Conservation (phyloP, 2,888 invertebrate species). For the Drepana falcataria region DNA sequence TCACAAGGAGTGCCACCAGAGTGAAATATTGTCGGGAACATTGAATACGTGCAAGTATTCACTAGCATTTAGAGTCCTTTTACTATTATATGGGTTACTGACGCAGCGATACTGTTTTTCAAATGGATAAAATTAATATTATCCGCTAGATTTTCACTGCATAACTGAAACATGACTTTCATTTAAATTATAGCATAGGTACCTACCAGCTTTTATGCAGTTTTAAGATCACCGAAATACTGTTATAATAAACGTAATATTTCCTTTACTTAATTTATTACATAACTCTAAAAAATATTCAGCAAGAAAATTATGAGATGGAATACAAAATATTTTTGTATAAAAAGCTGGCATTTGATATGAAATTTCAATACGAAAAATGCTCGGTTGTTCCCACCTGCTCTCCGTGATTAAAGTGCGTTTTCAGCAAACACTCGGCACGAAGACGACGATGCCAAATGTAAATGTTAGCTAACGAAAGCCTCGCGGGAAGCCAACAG, state of each 20-base stretch:
- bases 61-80: conserved; percentile 32
- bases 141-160: too few species aligned
- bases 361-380: conserved; percentile 70
- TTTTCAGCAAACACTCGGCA: conserved; percentile 51
- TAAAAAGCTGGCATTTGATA: conserved; percentile 51
- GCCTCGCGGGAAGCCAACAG: conserved; percentile 54
- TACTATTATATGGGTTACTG: too few species aligned
- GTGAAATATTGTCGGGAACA: conserved; percentile 68
- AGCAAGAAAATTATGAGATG: background rate
- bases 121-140: too few species aligned
- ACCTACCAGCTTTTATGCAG: too few species aligned
- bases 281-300: too few species aligned
- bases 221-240: too few species aligned
- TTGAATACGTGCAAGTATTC: conserved; percentile 70
- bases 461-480: conserved; percentile 66
- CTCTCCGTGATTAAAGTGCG: conserved; percentile 72
- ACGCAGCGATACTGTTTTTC: too few species aligned
- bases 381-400: conserved; percentile 59
- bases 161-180: too few species aligned
- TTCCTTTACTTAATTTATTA: too few species aligned
- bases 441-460: conserved; percentile 46
- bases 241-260: too few species aligned
- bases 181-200: too few species aligned
- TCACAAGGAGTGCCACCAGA: conserved; percentile 42
- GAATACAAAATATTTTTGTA: conserved; percentile 29